These are phyloP conservation scores for Plecotus auritus DNA, from an alignment of 2,113 vertebrate species.

Conservation along the genomic window DNA sequence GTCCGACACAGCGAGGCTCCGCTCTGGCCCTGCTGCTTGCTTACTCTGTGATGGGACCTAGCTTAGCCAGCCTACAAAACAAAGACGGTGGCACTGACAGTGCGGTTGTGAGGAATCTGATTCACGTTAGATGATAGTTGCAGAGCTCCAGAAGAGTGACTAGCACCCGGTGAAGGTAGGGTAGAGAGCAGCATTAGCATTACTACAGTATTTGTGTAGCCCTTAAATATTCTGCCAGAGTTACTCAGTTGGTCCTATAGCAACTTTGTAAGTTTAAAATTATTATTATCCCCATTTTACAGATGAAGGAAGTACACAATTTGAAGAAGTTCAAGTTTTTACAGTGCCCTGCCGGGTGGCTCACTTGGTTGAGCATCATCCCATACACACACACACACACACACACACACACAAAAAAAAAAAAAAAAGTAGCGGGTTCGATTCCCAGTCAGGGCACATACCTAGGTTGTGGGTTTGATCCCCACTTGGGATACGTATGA, in stretches of 20 bases:
- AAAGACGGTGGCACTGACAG: background rate
- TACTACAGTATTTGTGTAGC: background rate
- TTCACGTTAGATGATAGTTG: background rate
- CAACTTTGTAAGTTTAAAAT: background rate
- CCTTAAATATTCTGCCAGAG: background rate
- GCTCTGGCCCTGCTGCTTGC: accelerated
- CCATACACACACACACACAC: background rate
- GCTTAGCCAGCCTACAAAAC: background rate
- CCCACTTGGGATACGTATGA: background rate
- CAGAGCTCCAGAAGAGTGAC: background rate
- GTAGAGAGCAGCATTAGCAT: background rate
- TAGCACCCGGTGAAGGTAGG: background rate
- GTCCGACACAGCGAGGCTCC: background rate
- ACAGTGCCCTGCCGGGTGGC: background rate
- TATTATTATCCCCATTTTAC: background rate
- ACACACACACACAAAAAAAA: too few species aligned
- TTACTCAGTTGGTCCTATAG: background rate
- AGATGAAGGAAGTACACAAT: background rate
- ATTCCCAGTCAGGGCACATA: background rate
- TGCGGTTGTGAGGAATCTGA: background rate
- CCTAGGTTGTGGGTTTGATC: background rate
- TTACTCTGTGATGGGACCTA: background rate
- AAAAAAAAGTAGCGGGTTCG: background rate
- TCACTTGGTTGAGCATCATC: background rate
- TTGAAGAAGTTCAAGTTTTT: background rate